Conservation (phyloP, 2,888 invertebrate genomes). For the Griposia aprilina region DNA sequence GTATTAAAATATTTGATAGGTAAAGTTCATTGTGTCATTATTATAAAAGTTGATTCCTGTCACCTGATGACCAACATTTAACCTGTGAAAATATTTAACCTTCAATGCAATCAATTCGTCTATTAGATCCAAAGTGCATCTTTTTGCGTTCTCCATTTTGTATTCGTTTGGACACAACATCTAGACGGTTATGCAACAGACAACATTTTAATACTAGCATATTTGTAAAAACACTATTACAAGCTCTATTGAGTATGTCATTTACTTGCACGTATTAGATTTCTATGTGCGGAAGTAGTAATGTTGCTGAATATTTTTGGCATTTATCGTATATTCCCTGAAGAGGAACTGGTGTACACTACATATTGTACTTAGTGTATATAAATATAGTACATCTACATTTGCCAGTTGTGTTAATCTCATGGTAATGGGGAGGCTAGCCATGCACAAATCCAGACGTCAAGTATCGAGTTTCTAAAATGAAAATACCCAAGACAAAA, state of each 20-base stretch:
- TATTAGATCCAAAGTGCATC: slow-evolving; percentile 42
- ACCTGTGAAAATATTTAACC: slow-evolving; percentile 48
- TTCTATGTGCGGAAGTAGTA: neutral
- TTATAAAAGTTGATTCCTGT: slow-evolving; percentile 43
- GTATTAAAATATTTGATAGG: slow-evolving; percentile 6
- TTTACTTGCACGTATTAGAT: slow-evolving; percentile 11
- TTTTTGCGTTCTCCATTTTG: slow-evolving; percentile 15
- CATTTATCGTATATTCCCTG: too few relatives aligned
- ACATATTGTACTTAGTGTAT: too few relatives aligned
- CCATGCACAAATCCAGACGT: neutral
- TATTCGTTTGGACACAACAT: slow-evolving; percentile 5
- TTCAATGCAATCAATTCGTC: slow-evolving; percentile 42
- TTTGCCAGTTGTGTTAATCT: neutral
- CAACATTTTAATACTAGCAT: neutral
- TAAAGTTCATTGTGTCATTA: slow-evolving; percentile 27
- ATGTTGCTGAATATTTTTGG: neutral
- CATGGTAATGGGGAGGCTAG: neutral
- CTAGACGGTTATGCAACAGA: slow-evolving; percentile 10
- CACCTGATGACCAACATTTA: slow-evolving; percentile 43
- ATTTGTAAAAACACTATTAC: slow-evolving; percentile 6
- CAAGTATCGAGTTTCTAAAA: neutral
- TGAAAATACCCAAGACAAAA: neutral
- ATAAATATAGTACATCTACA: neutral
- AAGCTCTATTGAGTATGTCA: slow-evolving; percentile 7
- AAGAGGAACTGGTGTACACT: neutral